Evolutionary conservation across 2,113 vertebrate species (phyloP).

Genomic region (Genyomyrus donnyi): DNA sequence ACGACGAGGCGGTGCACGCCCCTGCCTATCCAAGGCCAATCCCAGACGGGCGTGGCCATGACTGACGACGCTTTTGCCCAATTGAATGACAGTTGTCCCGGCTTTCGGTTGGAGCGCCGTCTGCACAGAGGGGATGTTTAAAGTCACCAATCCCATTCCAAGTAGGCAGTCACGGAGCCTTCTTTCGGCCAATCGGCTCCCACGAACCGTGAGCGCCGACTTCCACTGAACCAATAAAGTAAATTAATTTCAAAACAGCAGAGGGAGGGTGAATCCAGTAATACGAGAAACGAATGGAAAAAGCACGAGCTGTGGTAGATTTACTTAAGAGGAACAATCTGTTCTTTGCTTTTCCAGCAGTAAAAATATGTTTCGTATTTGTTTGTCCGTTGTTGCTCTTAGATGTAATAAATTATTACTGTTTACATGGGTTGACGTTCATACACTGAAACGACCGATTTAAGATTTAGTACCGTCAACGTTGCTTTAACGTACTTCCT

Average conservation of each 20-base stretch:
- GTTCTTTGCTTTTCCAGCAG: neutral
- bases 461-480: neutral
- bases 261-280: neutral
- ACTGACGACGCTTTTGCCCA: slow-evolving; percentile 30
- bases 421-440: neutral
- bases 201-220: neutral
- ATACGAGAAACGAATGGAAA: neutral
- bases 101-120: neutral
- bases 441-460: neutral
- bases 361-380: neutral
- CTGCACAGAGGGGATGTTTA: neutral
- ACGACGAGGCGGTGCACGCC: slow-evolving; percentile 44
- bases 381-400: neutral
- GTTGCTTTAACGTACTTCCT: neutral
- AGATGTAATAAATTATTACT: neutral
- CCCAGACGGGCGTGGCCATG: rapidly evolving
- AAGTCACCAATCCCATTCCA: neutral
- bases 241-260: neutral
- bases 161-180: neutral
- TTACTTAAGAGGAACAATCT: neutral
- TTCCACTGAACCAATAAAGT: slow-evolving; percentile 1
- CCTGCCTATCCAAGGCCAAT: slow-evolving; percentile 35
- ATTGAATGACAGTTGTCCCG: slow-evolving; percentile 12
- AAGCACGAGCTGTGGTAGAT: neutral
- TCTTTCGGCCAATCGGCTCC: neutral